These are phyloP conservation scores for Triops cancriformis DNA, from an alignment of 1,140 invertebrate genomes.

Conservation along the genomic window DNA sequence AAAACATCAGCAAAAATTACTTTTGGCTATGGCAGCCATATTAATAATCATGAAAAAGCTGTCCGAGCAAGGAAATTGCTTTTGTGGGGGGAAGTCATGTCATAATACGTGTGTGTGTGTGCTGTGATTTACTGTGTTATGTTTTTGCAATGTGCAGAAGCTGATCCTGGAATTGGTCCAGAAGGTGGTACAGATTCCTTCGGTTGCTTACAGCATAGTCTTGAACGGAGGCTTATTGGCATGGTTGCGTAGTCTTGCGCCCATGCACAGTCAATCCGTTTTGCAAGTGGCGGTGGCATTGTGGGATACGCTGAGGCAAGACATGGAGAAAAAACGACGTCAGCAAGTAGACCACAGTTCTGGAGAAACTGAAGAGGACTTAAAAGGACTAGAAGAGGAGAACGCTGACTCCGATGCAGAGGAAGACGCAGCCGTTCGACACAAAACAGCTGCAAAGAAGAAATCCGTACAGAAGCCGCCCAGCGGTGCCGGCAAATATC, in stretches of 20 bases:
- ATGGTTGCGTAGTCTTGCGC: slow-evolving; percentile 44
- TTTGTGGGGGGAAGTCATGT: not conserved
- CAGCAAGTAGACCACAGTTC: not conserved
- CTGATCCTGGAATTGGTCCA: slow-evolving; percentile 53
- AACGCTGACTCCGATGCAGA: not conserved
- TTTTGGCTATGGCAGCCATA: no score
- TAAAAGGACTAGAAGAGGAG: not conserved
- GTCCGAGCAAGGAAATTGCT: no score
- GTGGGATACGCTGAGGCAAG: slow-evolving; percentile 23
- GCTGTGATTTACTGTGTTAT: not conserved
- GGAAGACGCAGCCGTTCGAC: not conserved
- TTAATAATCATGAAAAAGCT: no score
- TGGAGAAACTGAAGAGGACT: not conserved
- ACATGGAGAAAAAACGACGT: slow-evolving; percentile 19
- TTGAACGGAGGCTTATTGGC: slow-evolving; percentile 52
- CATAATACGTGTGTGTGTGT: not conserved
- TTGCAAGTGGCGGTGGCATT: slow-evolving; percentile 17
- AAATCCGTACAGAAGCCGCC: not conserved
- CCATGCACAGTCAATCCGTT: not conserved
- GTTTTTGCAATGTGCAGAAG: slow-evolving; percentile 36
- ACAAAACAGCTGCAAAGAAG: not conserved
- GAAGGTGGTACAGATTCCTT: slow-evolving; percentile 48
- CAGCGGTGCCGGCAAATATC: not conserved
- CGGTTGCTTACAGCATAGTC: slow-evolving; percentile 50
- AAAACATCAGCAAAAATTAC: no score